Conservation (phyloP, 2,113 vertebrate species). For the Suncus etruscus region DNA sequence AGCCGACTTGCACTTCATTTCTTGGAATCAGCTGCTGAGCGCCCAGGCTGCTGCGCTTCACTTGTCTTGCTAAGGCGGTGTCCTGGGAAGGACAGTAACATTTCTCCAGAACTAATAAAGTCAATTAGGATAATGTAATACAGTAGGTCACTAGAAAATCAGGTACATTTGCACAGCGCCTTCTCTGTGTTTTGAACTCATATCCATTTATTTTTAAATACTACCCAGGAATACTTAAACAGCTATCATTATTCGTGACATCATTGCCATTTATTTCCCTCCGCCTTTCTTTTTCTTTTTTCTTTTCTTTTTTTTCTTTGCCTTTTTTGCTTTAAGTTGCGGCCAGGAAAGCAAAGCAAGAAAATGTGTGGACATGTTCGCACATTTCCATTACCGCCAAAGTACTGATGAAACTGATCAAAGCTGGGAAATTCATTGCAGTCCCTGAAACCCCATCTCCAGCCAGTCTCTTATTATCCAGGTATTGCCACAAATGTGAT, state of each 20-base stretch:
- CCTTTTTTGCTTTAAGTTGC: constrained; percentile 38
- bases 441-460: constrained; percentile 35
- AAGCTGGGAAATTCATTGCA: constrained; percentile 42
- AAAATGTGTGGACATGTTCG: constrained; percentile 66
- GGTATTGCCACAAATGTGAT: constrained; percentile 50
- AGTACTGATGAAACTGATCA: constrained; percentile 21
- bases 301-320: too few species aligned
- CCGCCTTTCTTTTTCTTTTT: background rate
- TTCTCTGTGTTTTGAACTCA: constrained; percentile 68
- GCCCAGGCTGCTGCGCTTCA: constrained; percentile 30
- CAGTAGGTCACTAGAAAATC: constrained; percentile 67
- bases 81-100: constrained; percentile 70
- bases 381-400: background rate
- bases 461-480: background rate
- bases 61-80: constrained; percentile 64
- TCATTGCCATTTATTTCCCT: background rate
- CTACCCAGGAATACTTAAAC: constrained; percentile 40
- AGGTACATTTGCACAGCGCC: constrained; percentile 74
- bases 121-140: constrained; percentile 74
- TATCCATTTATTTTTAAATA: background rate
- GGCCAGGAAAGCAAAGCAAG: background rate
- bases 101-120: constrained; percentile 70
- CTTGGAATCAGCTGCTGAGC: constrained; percentile 71
- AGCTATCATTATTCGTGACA: constrained; percentile 23
- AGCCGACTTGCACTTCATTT: constrained; percentile 79